These are phyloP conservation scores for Pseudoips prasinana DNA, from an alignment of 2,888 invertebrate genomes.

Conservation along the genomic window DNA sequence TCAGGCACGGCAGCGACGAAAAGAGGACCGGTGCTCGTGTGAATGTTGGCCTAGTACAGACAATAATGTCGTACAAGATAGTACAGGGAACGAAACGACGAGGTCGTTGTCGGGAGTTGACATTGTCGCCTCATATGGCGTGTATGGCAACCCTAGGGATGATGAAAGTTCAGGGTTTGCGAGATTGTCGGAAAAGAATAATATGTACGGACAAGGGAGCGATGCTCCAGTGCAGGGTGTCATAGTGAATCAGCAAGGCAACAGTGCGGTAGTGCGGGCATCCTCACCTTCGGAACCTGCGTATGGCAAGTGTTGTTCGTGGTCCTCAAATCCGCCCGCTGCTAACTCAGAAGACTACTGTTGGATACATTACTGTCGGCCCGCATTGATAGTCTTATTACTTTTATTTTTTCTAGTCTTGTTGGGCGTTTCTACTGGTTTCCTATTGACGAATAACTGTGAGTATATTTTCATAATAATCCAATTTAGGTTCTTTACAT, in stretches of 20 bases:
- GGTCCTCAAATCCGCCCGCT: constrained; percentile 57
- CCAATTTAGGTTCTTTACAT: constrained; percentile 10
- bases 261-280: constrained; percentile 71
- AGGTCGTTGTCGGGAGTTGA: constrained; percentile 75
- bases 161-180: constrained; percentile 77
- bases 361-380: constrained; percentile 79
- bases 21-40: constrained; percentile 77
- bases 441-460: constrained; percentile 83
- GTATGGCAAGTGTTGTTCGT: constrained; percentile 65
- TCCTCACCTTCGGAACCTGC: constrained; percentile 45
- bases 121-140: constrained; percentile 79
- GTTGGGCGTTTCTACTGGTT: constrained; percentile 80
- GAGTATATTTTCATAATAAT: constrained; percentile 50
- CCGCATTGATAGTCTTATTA: constrained; percentile 76
- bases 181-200: constrained; percentile 65
- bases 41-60: constrained; percentile 79
- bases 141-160: constrained; percentile 75
- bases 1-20: constrained; percentile 65
- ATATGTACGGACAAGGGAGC: constrained; percentile 64
- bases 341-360: constrained; percentile 76
- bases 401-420: constrained; percentile 79
- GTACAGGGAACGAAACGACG: constrained; percentile 61
- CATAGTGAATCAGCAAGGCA: constrained; percentile 78
- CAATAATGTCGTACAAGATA: constrained; percentile 63
- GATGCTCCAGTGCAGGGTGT: constrained; percentile 76